Evolutionary conservation across 2,113 vertebrate species (phyloP).

Genomic region (Mirza zaza): DNA sequence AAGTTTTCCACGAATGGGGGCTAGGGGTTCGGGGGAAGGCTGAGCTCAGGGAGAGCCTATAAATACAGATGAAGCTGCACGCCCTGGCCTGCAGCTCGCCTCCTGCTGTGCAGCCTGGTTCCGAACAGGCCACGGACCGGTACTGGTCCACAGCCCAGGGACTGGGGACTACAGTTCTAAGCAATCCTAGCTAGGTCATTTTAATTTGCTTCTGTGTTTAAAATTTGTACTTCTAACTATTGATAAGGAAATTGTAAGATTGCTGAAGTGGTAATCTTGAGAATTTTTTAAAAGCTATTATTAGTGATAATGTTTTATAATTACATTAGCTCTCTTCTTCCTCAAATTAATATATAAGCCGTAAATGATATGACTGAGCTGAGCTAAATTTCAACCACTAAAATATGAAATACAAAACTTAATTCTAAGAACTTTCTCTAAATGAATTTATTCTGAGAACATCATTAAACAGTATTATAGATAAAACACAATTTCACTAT

Average conservation of each 20-base stretch:
- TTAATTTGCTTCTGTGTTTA: background rate
- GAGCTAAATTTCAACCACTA: background rate
- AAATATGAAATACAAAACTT: slow-evolving; percentile 11
- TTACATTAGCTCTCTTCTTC: background rate
- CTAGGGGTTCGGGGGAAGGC: no score
- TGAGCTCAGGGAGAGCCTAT: no score
- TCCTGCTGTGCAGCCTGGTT: no score
- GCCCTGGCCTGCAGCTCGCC: no score
- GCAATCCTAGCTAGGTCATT: background rate
- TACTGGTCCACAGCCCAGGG: no score
- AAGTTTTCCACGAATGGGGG: no score
- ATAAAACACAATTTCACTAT: slow-evolving; percentile 5
- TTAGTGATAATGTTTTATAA: background rate
- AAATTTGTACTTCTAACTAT: background rate
- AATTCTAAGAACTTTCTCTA: slow-evolving; percentile 45
- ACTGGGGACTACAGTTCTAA: no score
- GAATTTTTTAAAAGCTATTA: background rate
- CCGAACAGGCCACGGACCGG: no score
- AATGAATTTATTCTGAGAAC: slow-evolving; percentile 43
- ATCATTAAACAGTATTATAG: background rate
- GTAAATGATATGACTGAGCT: background rate
- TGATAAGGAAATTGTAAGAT: background rate
- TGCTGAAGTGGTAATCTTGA: background rate
- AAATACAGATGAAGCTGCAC: no score
- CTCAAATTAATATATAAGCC: background rate